Evolutionary conservation across 2,888 invertebrate species (phyloP).

Genomic region (Trichogramma evanescens): DNA sequence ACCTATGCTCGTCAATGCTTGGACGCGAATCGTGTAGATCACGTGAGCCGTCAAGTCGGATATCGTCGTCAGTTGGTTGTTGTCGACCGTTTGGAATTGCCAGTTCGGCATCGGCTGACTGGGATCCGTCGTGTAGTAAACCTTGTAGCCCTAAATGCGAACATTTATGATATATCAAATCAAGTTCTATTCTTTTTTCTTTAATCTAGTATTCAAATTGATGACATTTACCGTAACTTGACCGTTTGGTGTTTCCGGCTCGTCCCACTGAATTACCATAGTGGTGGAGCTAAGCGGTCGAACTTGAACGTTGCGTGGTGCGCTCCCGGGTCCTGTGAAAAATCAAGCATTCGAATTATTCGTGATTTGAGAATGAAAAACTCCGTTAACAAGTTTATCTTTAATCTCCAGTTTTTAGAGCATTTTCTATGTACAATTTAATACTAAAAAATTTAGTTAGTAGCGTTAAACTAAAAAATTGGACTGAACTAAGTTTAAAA

Average conservation of each 20-base stretch:
- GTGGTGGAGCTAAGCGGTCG: slow-evolving; percentile 90
- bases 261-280: slow-evolving; percentile 97
- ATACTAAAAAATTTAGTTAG: no score
- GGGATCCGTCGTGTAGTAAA: slow-evolving; percentile 89
- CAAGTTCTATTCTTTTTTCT: background rate
- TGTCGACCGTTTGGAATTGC: slow-evolving; percentile 90
- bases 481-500: no score
- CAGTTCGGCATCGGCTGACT: slow-evolving; percentile 81
- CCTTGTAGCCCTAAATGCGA: slow-evolving; percentile 84
- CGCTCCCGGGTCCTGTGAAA: slow-evolving; percentile 83
- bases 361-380: background rate
- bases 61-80: slow-evolving; percentile 85
- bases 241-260: slow-evolving; percentile 95
- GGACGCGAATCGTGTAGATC: slow-evolving; percentile 90
- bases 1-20: slow-evolving; percentile 89
- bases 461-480: no score
- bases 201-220: background rate
- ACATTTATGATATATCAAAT: background rate
- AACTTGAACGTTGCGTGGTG: slow-evolving; percentile 90
- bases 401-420: no score
- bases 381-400: background rate
- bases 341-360: slow-evolving; percentile 3
- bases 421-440: no score
- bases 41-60: slow-evolving; percentile 85
- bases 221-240: slow-evolving; percentile 78